A percentile compares a stretch with the other conserved stretches of the same genome.
Conservation (phyloP, 2,113 vertebrate species). For the Apodemus speciosus region DNA sequence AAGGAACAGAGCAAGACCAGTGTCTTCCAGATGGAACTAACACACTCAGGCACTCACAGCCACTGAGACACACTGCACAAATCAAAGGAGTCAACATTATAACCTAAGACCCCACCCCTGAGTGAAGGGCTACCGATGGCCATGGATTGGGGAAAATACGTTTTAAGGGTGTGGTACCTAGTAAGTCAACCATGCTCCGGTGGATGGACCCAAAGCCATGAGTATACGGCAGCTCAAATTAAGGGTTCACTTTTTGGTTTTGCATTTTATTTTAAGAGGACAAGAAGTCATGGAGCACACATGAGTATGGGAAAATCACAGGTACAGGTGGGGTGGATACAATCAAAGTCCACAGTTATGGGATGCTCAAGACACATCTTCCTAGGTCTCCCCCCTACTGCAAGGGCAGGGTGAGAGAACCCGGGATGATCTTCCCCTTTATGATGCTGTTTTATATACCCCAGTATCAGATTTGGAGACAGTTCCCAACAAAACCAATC, state of each 20-base stretch:
- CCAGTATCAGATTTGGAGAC: not conserved
- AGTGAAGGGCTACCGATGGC: not conserved
- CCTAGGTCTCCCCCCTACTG: not conserved
- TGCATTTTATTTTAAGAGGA: not conserved
- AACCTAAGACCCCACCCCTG: not conserved
- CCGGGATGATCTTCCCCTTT: not conserved
- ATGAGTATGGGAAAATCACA: too few relatives aligned
- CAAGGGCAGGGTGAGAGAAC: not conserved
- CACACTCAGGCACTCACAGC: not conserved
- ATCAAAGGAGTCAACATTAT: not conserved
- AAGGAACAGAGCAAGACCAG: not conserved
- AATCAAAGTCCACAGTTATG: not conserved
- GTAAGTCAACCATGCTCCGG: not conserved
- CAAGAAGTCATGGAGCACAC: not conserved
- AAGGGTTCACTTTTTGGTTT: not conserved
- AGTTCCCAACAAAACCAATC: not conserved
- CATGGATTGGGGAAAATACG: fast-evolving
- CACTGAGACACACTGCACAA: not conserved
- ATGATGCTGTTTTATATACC: not conserved
- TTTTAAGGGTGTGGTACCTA: not conserved
- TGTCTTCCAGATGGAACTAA: not conserved
- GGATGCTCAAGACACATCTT: not conserved
- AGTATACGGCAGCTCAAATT: not conserved
- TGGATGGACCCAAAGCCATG: not conserved
- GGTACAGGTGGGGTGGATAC: not conserved